Base-by-base conservation (phyloP, 2,113 vertebrate species). In the Cacatua alba region DNA sequence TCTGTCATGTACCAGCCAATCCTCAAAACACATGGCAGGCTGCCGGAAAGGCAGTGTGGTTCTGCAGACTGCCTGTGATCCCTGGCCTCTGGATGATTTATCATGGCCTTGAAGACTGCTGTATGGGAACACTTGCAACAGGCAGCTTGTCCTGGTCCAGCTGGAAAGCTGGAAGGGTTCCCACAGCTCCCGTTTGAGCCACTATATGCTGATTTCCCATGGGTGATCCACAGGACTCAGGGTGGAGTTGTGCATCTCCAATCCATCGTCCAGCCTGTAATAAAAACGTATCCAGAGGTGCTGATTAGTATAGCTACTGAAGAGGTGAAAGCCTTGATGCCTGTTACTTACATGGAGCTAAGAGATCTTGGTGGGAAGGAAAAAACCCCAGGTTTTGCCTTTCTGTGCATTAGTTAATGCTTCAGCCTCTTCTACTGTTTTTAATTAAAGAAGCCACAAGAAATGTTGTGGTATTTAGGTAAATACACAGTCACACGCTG, bases 171-270 rank as follows among this genome's bases (percentile, higher is more conserved):
- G 60, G 53, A 67, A 25, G 60, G 11, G 3, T 55, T 86, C 86
- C 82, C 59, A 6, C 28, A 49, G 63, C 77, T 91, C 46, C 74
- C 0, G 0, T 69, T 44, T 0, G 4, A 78, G 80, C 31, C 29
- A 7, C 10, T 29, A 1, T 24, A 17, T 64, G 16, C 17, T 10
- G 31, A 43, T 91, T 86, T 88, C 23, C 72, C 26, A 10, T 5
- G 28, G 11, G 43, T 2, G 8, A 37, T 39, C 33, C 51, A 7
- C 39, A 60, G 1, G 0, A 7, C 72, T 67, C 60, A 39, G 23
- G 6, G 4, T 74, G 21, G 17, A 4, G 3, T 59, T 43, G 23
- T 59, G 26, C 33, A 31, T 7, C 25, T 17, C 10, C 17, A 43
- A 23, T 31, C 57, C 28, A 6, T 51, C 24, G 29, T 72, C 39